Evolutionary conservation across 2,888 invertebrate species (phyloP).

Genomic region (Flabesymbios commensalis): DNA sequence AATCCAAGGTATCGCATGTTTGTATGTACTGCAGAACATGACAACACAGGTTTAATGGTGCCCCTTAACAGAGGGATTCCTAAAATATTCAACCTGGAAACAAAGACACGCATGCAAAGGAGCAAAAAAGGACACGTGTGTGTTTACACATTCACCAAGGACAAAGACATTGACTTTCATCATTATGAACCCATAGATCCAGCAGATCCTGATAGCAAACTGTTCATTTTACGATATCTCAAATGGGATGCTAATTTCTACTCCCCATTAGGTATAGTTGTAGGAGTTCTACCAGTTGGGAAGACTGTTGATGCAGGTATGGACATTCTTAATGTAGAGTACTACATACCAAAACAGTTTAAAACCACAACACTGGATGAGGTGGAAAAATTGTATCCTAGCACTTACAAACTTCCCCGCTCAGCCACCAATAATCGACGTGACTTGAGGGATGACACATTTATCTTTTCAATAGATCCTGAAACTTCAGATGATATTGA

Average conservation of each 20-base stretch:
- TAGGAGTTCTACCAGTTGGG: slow-evolving; percentile 45
- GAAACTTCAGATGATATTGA: slow-evolving; percentile 88
- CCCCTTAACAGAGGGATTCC: slow-evolving; percentile 48
- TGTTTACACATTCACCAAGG: slow-evolving; percentile 42
- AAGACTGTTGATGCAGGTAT: slow-evolving; percentile 37
- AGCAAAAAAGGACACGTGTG: slow-evolving; percentile 41
- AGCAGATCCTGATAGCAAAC: slow-evolving; percentile 34
- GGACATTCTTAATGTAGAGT: slow-evolving; percentile 44
- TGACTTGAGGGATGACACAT: slow-evolving; percentile 68
- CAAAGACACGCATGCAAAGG: slow-evolving; percentile 26
- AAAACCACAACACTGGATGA: slow-evolving; percentile 35
- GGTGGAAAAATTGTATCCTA: slow-evolving; percentile 34
- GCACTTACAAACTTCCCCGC: slow-evolving; percentile 41
- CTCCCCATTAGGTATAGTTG: slow-evolving; percentile 49
- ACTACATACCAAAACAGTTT: slow-evolving; percentile 40
- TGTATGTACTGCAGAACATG: slow-evolving; percentile 47
- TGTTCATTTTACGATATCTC: slow-evolving; percentile 52
- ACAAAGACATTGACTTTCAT: slow-evolving; percentile 39
- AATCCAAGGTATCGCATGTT: slow-evolving; percentile 42
- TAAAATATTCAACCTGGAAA: slow-evolving; percentile 43
- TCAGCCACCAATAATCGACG: slow-evolving; percentile 49
- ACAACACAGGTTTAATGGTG: slow-evolving; percentile 45
- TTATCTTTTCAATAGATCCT: slow-evolving; percentile 91
- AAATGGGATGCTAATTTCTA: slow-evolving; percentile 45
- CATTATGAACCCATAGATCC: slow-evolving; percentile 43